Conservation (phyloP, 2,888 invertebrate species). For the Helleia helle region DNA sequence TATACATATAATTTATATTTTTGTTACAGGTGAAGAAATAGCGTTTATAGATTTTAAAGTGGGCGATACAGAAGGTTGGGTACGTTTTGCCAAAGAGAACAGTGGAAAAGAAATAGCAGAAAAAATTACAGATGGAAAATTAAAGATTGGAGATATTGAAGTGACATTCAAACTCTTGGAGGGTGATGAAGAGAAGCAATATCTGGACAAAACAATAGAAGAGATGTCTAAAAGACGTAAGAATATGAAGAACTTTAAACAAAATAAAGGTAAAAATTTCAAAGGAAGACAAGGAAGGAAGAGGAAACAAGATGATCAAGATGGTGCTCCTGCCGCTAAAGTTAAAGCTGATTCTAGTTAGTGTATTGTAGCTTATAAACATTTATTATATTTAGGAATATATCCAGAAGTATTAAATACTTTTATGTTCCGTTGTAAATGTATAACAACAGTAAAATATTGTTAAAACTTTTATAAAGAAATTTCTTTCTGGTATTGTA, state of each 20-base stretch:
- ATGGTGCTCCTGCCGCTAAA: slow-evolving; percentile 41
- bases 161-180: slow-evolving; percentile 74
- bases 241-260: slow-evolving; percentile 52
- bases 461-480: neutral
- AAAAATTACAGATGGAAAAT: slow-evolving; percentile 77
- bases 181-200: slow-evolving; percentile 82
- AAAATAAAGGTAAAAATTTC: slow-evolving; percentile 41
- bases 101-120: slow-evolving; percentile 77
- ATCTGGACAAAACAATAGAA: slow-evolving; percentile 76
- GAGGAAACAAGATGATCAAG: slow-evolving; percentile 37
- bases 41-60: slow-evolving; percentile 85
- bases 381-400: neutral
- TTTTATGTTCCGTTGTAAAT: neutral
- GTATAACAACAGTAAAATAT: neutral
- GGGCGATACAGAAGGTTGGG: slow-evolving; percentile 82
- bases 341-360: slow-evolving; percentile 29
- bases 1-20: neutral
- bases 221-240: slow-evolving; percentile 74
- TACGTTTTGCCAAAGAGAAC: slow-evolving; percentile 81
- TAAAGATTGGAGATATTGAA: slow-evolving; percentile 66
- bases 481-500: slow-evolving; percentile 6
- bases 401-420: slow-evolving; percentile 7
- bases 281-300: slow-evolving; percentile 46
- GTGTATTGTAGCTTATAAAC: neutral
- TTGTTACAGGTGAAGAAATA: slow-evolving; percentile 60